Percentiles rank a stretch among this genome's conserved stretches.
Evolutionary conservation across 2,113 vertebrate species (phyloP).

Genomic region (Thermophis baileyi): DNA sequence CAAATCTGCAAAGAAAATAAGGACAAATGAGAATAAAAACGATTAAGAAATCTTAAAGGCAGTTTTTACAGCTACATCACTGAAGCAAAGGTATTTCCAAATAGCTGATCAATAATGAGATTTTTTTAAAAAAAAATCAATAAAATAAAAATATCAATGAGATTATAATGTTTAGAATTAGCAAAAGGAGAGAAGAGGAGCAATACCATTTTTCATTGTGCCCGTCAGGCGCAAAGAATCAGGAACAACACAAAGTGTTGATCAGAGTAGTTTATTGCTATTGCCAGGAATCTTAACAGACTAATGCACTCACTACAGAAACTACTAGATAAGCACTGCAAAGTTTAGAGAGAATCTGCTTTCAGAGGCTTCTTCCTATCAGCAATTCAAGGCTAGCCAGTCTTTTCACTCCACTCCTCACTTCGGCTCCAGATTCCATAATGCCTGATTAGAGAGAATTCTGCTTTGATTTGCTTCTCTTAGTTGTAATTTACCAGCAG

Average conservation of each 20-base stretch:
- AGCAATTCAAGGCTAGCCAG: not conserved
- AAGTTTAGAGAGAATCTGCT: not conserved
- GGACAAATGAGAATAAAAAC: not conserved
- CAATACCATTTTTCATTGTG: not conserved
- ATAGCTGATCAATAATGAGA: not conserved
- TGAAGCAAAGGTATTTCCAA: not conserved
- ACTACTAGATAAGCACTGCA: not conserved
- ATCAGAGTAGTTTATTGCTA: not conserved
- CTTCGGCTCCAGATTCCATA: not conserved
- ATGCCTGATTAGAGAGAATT: not conserved
- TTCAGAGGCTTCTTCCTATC: not conserved
- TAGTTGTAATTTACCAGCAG: not conserved
- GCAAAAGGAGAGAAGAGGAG: not conserved
- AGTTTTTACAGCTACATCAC: not conserved
- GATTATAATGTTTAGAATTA: not conserved
- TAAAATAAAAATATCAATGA: not conserved
- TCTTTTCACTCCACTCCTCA: not conserved
- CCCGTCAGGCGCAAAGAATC: not conserved
- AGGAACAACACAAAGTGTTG: not conserved
- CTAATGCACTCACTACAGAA: not conserved
- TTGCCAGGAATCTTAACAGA: not conserved
- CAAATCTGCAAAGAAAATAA: not conserved
- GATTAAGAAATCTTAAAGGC: not conserved
- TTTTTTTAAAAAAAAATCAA: not conserved
- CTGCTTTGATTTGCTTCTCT: not conserved